Base-by-base conservation (phyloP, 2,797 vertebrate genomes). In the Lagocephalus sceleratus region DNA sequence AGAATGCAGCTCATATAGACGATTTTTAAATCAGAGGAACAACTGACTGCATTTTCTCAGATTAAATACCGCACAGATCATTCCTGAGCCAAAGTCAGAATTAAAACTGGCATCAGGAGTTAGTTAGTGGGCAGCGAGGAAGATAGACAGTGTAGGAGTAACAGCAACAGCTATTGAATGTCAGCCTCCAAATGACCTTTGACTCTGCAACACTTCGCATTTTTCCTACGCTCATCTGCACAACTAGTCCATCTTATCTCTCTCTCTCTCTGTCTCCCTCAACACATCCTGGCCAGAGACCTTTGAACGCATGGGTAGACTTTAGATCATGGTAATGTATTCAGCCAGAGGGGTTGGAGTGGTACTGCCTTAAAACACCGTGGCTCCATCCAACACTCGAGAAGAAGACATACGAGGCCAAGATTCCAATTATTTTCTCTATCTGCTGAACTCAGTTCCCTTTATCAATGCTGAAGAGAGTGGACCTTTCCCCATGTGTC, bases 361-460 rank as follows among this genome's bases (percentile, higher is more conserved):
- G 70, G 68, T 79, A 63, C 66, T 69, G 69, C 75, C 70, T 84
- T 78, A 73, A 82, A 84, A 83, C 76, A 76, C 66, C 55, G 59
- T 5, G 55, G 50, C 65, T 75, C 52, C 6, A 14, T 82, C 78
- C 66, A 69, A 54, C 63, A 57, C 57, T 25, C 19, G 63, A 56
- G 67, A 75, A 48, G 57, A 76, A 84, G 76, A 83, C 69, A 57
- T 63, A 82, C 79, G 75, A 81, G 78, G 78, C 81, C 67, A 54
- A 61, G 43, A 71, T 81, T 85, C 78, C 81, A 85, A 83, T 88
- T 84, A 87, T 83, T 86, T 84, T 75, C 81, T 82, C 70, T 76
- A 66, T 76, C 69, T 76, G 65, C 78, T 85, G 79, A 85, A 80
- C 85, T 81, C 59, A 59, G 60, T 79, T 78, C 73, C 76, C 72